phyloP scores from a whole-genome alignment of 1,140 invertebrate genomes.

The Chionoecetes opilio region DNA sequence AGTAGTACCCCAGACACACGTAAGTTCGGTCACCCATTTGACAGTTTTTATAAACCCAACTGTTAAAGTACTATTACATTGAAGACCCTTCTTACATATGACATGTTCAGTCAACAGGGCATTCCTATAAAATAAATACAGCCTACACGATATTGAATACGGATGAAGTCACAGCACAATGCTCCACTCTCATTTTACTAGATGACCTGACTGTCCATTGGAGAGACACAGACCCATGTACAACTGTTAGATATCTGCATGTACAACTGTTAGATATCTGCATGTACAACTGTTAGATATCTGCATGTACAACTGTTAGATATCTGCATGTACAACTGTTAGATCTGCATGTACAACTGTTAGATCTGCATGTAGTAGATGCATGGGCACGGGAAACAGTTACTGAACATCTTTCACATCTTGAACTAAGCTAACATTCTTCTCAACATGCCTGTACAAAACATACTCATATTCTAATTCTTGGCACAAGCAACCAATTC shows the following conservation, averaged over 20 bases:
- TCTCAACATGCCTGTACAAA: slow-evolving; percentile 72
- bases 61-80: neutral
- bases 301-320: no score
- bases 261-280: no score
- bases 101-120: neutral
- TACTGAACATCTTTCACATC: slow-evolving; percentile 76
- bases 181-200: slow-evolving; percentile 54
- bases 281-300: no score
- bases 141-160: slow-evolving; percentile 41
- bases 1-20: no score
- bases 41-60: no score
- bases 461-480: slow-evolving; percentile 70
- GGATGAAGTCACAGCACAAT: slow-evolving; percentile 50
- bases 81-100: neutral
- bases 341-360: neutral
- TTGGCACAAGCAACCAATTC: slow-evolving; percentile 80
- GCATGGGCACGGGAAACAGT: slow-evolving; percentile 74
- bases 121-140: slow-evolving; percentile 41
- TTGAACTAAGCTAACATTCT: slow-evolving; percentile 74
- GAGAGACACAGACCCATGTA: slow-evolving; percentile 49
- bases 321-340: no score
- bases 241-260: no score
- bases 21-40: no score
- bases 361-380: slow-evolving; percentile 47
- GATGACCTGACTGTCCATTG: slow-evolving; percentile 45